These are phyloP conservation scores for Cotesia chilonis DNA, from an alignment of 1,140 invertebrate species.

Conservation along the genomic window DNA sequence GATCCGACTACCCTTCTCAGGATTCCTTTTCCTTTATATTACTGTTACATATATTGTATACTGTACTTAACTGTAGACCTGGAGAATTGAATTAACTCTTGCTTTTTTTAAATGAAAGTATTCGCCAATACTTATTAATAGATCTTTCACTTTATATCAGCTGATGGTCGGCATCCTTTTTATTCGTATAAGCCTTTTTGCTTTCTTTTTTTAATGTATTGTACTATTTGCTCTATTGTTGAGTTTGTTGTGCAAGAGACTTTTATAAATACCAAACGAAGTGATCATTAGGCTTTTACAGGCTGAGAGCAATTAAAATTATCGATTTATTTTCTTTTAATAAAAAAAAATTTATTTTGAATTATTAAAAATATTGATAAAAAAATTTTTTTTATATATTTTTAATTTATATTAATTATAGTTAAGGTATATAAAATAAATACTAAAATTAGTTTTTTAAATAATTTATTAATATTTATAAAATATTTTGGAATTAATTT, in stretches of 20 bases:
- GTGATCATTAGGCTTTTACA: neutral
- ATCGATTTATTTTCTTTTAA: no score
- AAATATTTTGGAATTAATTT: no score
- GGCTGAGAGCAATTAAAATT: neutral
- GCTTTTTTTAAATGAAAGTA: neutral
- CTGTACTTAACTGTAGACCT: no score
- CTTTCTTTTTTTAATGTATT: neutral
- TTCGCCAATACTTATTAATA: conserved; percentile 5
- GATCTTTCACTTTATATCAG: neutral
- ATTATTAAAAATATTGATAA: no score
- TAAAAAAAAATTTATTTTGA: no score
- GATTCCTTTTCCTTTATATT: neutral
- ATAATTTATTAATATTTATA: no score
- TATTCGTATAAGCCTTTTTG: neutral
- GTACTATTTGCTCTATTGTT: neutral
- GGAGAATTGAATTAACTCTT: neutral
- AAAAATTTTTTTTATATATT: no score
- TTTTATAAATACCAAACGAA: neutral
- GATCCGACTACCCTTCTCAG: conserved; percentile 42
- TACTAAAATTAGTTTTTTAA: no score
- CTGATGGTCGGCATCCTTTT: neutral
- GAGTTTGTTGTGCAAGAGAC: neutral
- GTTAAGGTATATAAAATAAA: no score
- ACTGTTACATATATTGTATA: neutral
- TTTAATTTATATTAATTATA: no score